phyloP scores from a whole-genome alignment of 2,113 vertebrate genomes.

The Indicator maculatus region DNA sequence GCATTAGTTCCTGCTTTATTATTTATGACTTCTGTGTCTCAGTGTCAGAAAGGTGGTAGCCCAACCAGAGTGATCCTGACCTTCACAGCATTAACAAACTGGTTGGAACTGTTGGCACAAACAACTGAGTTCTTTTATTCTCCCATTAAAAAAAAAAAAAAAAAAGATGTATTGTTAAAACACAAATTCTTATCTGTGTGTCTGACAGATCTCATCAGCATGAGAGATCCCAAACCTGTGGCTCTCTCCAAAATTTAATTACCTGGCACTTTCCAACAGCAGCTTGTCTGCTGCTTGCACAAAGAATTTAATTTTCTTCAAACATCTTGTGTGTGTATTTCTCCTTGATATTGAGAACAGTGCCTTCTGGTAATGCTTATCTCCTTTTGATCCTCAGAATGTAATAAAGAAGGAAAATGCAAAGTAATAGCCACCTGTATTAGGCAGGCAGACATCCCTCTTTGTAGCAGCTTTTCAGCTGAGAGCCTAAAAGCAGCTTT shows the following conservation, averaged over 20 bases:
- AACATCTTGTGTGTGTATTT: constrained; percentile 63
- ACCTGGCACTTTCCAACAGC: constrained; percentile 69
- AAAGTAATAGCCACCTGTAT: constrained; percentile 62
- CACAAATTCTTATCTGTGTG: constrained; percentile 66
- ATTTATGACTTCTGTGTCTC: neutral
- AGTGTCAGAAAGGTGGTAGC: neutral
- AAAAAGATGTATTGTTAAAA: constrained; percentile 44
- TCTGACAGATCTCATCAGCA: constrained; percentile 67
- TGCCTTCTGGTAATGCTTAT: constrained; percentile 70
- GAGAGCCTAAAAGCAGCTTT: neutral
- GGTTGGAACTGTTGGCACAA: neutral
- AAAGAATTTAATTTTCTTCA: constrained; percentile 77
- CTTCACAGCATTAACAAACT: neutral
- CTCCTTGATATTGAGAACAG: constrained; percentile 76
- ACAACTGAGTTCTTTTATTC: constrained; percentile 36
- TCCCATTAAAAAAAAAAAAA: constrained; percentile 35
- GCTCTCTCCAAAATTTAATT: constrained; percentile 76
- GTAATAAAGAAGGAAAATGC: constrained; percentile 74
- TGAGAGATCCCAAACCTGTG: constrained; percentile 65
- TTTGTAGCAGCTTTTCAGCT: constrained; percentile 23
- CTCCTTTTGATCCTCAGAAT: constrained; percentile 74
- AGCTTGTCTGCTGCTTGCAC: constrained; percentile 64
- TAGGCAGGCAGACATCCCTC: constrained; percentile 60
- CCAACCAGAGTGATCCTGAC: neutral
- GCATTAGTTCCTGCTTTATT: neutral